Percentiles rank a stretch among this genome's conserved stretches.
Conservation (phyloP, 1,140 invertebrate species). For the Leucophenga varia region DNA sequence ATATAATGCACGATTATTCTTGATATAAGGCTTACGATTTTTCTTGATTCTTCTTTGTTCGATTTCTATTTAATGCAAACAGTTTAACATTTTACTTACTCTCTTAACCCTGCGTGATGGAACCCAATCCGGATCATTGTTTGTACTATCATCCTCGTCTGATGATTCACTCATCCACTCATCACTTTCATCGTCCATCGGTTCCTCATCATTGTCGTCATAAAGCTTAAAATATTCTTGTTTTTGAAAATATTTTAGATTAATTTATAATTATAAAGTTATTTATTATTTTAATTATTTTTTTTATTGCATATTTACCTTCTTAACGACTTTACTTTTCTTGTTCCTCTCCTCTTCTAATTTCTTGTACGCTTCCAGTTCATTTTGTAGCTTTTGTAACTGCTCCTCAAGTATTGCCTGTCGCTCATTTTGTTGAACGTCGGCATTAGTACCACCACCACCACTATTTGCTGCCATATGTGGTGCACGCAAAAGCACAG, state of each 20-base stretch:
- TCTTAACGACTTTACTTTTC: slow-evolving; percentile 12
- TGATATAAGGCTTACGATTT: background rate
- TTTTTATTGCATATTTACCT: slow-evolving; percentile 59
- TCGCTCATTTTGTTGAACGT: slow-evolving; percentile 6
- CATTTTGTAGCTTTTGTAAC: slow-evolving; percentile 54
- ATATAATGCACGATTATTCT: background rate
- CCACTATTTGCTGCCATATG: slow-evolving; percentile 25
- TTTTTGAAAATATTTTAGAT: background rate
- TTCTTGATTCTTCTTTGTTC: background rate
- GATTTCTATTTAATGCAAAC: slow-evolving; percentile 8
- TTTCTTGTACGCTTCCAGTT: slow-evolving; percentile 49
- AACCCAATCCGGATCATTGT: slow-evolving; percentile 60
- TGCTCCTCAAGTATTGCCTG: slow-evolving; percentile 56
- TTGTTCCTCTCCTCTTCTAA: slow-evolving; percentile 26
- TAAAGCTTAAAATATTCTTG: background rate
- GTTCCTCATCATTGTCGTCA: slow-evolving; percentile 3
- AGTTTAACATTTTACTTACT: slow-evolving; percentile 15
- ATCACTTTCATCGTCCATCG: slow-evolving; percentile 50
- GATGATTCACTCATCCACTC: no score
- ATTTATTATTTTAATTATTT: slow-evolving; percentile 2
- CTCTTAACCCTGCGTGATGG: slow-evolving; percentile 31
- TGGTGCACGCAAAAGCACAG: slow-evolving; percentile 45
- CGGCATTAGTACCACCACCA: slow-evolving; percentile 1
- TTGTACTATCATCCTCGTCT: slow-evolving; percentile 65
- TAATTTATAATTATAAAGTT: background rate